Base-by-base conservation (phyloP, 1,140 invertebrate species). In the Caenorhabditis latens region DNA sequence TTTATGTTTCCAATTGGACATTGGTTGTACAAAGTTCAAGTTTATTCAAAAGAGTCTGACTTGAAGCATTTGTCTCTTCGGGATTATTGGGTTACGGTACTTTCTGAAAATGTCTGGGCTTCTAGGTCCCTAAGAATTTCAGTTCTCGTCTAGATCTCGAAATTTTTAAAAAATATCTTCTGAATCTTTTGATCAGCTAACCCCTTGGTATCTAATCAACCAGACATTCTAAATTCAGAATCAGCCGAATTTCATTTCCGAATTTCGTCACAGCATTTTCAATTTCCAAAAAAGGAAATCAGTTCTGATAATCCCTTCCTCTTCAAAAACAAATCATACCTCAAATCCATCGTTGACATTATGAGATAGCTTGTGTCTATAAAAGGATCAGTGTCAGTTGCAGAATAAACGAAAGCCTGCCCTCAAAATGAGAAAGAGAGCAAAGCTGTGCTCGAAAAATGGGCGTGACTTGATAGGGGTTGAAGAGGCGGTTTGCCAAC, bases 321-420 rank as follows among this genome's bases (percentile, higher is more conserved):
- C 32, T 2, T 32, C 32, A 13, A 53, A 53, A 13, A 53, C 50
- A 53, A 53, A 53, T 53, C 65, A 43, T 71, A 71, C 65, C 65
- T 71, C 42, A 71, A 71, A 71, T 71, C 65, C 65, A 71, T 71
- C 42, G 65, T 71, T 21, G 65, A 71, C 65, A 71, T 71, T 71
- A 19, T 71, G 16, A 19, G 13, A 43, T 5, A 79, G 32, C 32
- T 32, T 32, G 42, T 71, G 46, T 79, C 46, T 79, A 50, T 46
- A 71, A 71, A 42, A 71, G 65, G 65, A 71, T 71, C 40, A 79
- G 71, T 50, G 46, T 50, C 46, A 48, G 46, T 48, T 79, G 43
- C 71, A 79, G 71, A 79, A 63, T 24, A 63, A 40, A 6, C n/a
- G 9, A 21, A 79, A n/a, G n/a, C 50, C 9, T 79, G 71, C 40